phyloP scores from a whole-genome alignment of 2,888 invertebrate species.

The Hemithea aestivaria region DNA sequence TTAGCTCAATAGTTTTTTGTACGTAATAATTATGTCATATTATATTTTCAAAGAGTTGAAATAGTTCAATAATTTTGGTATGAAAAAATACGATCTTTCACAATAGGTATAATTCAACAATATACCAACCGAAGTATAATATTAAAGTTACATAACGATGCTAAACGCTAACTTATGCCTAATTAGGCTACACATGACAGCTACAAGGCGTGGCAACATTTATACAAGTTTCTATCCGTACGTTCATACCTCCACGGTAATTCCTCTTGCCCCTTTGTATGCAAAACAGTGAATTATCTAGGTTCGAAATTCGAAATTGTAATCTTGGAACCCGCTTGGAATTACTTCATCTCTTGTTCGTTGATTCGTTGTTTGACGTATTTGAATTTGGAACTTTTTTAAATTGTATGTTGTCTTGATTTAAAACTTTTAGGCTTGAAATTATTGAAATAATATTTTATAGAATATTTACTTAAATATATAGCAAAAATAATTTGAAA shows the following conservation, averaged over 20 bases:
- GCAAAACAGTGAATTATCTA: slow-evolving; percentile 77
- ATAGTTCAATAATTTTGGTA: too few relatives aligned
- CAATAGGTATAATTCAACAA: too few relatives aligned
- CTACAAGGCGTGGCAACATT: slow-evolving; percentile 70
- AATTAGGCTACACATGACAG: slow-evolving; percentile 76
- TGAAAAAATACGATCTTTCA: too few relatives aligned
- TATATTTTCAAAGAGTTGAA: too few relatives aligned
- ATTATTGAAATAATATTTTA: too few relatives aligned
- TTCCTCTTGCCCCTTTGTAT: slow-evolving; percentile 78
- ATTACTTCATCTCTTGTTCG: slow-evolving; percentile 75
- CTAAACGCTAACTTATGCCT: slow-evolving; percentile 56
- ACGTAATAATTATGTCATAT: too few relatives aligned
- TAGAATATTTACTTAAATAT: too few relatives aligned
- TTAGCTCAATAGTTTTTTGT: too few relatives aligned
- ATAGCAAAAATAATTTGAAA: too few relatives aligned
- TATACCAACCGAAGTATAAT: too few relatives aligned
- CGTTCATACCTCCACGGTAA: slow-evolving; percentile 66
- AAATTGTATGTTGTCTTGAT: too few relatives aligned
- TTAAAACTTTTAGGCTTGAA: too few relatives aligned
- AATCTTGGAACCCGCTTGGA: slow-evolving; percentile 74
- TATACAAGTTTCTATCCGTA: slow-evolving; percentile 3
- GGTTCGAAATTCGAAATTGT: slow-evolving; percentile 77
- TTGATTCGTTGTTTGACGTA: slow-evolving; percentile 27
- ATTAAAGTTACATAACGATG: slow-evolving; percentile 37
- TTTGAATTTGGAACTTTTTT: slow-evolving; percentile 17